Base-by-base conservation (phyloP, 2,888 invertebrate genomes). In the Anoplius nigerrimus region DNA sequence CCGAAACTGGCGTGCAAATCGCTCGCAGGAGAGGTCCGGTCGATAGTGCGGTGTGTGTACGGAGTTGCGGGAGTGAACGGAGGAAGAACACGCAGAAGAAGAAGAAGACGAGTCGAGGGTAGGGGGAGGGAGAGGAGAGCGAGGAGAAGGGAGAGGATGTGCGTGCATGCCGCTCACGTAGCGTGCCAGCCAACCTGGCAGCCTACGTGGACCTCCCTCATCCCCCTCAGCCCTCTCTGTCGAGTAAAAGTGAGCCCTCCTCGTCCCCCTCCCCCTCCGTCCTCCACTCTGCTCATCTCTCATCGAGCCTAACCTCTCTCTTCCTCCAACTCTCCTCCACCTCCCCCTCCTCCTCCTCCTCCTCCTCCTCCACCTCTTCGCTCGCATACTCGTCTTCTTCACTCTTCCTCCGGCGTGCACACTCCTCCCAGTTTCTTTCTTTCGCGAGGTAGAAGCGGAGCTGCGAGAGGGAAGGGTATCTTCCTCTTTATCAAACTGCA, bases 101-200 rank as follows among this genome's bases (percentile, higher is more conserved):
- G 69, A 63, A 55, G 54, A 57, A 42, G 58, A 55, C 34, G 72
- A 69, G 58, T 57, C 57, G 70, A 54, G 67, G 51, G 66, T 24
- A 66, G 46, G 70, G 66, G 71, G 16, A 54, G 56, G 66, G 51
- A 52, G 52, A 54, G 48, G 62, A 59, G 46, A 67, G 58, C 69
- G 70, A 51, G 57, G 65, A 58, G 34, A 65, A 64, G 43, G 55
- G 68, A 64, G 59, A 59, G 75, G 80, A 86, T 82, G 86, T 86
- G 86, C 86, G 86, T 86, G 86, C 82, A 87, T 87, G 86, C 87
- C 73, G 84, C 84, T 86, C 86, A 86, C 87, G 87, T 87, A 87
- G 86, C 84, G 84, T 87, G 86, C 82, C 81, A 80, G 81, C 77
- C 78, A 76, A 66, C 72, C 79, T 78, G 74, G 70, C 74, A 75